A percentile compares a stretch with the other conserved stretches of the same genome.
These are phyloP conservation scores for Paramuricea clavata DNA, from an alignment of 92 coral and sea anemone species.

Conservation along the genomic window DNA sequence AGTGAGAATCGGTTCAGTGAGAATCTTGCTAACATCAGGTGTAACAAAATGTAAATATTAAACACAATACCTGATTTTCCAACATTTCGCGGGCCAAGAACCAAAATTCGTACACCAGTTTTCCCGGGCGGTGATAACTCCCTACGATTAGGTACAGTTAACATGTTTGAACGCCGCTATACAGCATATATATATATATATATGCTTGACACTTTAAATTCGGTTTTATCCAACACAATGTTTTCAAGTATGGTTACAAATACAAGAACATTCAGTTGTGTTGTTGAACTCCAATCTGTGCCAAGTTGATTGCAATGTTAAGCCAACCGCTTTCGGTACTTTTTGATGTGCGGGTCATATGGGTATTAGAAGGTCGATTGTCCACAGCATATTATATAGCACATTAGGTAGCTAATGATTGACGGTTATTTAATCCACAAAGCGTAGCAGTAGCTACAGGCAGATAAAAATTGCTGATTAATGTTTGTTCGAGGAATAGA, in stretches of 20 bases:
- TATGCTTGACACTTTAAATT: no score
- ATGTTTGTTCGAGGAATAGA: neutral
- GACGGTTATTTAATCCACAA: conserved; percentile 2
- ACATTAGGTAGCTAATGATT: conserved; percentile 27
- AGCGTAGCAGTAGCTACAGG: neutral
- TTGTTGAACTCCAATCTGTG: neutral
- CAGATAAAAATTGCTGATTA: conserved; percentile 15
- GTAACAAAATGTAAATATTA: neutral
- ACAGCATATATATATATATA: no score
- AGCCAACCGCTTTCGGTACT: conserved; percentile 8
- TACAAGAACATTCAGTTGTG: neutral
- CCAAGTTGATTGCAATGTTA: neutral
- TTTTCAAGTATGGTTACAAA: neutral
- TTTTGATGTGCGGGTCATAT: conserved; percentile 35
- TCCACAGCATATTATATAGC: conserved; percentile 3
- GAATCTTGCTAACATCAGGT: neutral
- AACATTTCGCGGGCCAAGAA: conserved; percentile 79
- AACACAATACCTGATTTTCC: conserved; percentile 83
- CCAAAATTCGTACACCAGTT: conserved; percentile 74
- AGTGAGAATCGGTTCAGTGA: no score
- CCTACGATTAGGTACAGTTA: conserved; percentile 30
- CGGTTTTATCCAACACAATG: neutral
- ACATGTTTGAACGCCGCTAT: conserved; percentile 17
- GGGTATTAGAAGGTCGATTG: conserved; percentile 37
- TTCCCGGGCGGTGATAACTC: conserved; percentile 20